These are phyloP conservation scores for Bombus confusus DNA, from an alignment of 1,140 invertebrate species.

Conservation along the genomic window DNA sequence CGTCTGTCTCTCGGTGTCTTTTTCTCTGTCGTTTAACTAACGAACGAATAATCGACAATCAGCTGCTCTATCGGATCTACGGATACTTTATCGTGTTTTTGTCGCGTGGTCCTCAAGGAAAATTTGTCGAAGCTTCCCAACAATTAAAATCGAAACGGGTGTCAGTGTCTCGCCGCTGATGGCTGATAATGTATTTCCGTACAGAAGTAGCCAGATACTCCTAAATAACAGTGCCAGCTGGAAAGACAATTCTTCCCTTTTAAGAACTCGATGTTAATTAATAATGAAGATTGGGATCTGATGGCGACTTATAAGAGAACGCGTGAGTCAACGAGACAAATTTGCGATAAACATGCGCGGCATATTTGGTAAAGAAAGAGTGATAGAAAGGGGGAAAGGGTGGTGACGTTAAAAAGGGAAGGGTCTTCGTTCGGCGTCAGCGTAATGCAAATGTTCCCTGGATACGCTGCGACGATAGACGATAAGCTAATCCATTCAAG, in stretches of 20 bases:
- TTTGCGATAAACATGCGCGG: neutral
- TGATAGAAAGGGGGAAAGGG: neutral
- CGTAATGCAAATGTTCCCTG: conserved; percentile 46
- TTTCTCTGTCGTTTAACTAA: too few species aligned
- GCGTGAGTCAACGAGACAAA: conserved; percentile 47
- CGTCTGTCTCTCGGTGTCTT: too few species aligned
- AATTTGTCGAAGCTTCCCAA: too few species aligned
- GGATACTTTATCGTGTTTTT: too few species aligned
- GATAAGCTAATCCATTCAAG: conserved; percentile 48
- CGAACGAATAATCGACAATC: too few species aligned
- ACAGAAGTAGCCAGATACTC: too few species aligned
- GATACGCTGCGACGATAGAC: conserved; percentile 34
- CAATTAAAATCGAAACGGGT: too few species aligned
- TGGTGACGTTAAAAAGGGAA: neutral
- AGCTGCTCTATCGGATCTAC: too few species aligned
- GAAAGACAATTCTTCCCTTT: neutral
- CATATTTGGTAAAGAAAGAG: neutral
- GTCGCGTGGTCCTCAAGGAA: too few species aligned
- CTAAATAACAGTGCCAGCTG: neutral
- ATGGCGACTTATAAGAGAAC: neutral
- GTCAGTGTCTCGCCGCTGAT: too few species aligned
- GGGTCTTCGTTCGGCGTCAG: conserved; percentile 14
- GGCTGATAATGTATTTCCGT: too few species aligned
- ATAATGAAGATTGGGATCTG: conserved; percentile 39
- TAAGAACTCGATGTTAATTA: conserved; percentile 16